Conservation (phyloP, 1,140 invertebrate genomes). For the Anoplophora glabripennis region DNA sequence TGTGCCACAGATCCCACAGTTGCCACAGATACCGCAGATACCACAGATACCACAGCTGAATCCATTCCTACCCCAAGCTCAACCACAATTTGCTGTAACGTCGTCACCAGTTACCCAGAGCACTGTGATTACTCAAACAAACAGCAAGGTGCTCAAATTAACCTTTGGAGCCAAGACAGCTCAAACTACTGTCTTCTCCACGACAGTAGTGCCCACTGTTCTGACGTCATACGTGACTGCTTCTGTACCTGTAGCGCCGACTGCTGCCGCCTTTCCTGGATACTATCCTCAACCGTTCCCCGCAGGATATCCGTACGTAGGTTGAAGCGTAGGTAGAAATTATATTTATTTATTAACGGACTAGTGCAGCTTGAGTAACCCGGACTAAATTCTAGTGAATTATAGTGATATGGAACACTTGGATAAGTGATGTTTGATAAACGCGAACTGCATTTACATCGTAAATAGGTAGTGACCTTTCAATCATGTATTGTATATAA, state of each 20-base stretch:
- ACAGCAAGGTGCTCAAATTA: slow-evolving; percentile 78
- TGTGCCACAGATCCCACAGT: slow-evolving; percentile 43
- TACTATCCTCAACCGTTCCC: slow-evolving; percentile 75
- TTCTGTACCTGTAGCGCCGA: slow-evolving; percentile 69
- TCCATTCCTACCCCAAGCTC: slow-evolving; percentile 50
- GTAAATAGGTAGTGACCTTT: not conserved
- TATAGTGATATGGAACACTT: not conserved
- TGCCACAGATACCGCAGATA: slow-evolving; percentile 52
- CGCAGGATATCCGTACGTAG: slow-evolving; percentile 66
- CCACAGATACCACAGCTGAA: slow-evolving; percentile 52
- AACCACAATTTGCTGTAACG: slow-evolving; percentile 72
- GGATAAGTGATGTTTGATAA: not conserved
- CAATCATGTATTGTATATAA: slow-evolving; percentile 11
- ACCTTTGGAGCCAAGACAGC: slow-evolving; percentile 87
- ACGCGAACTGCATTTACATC: not conserved
- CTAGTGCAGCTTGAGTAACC: not conserved
- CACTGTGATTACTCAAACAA: slow-evolving; percentile 74
- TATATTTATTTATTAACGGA: not conserved
- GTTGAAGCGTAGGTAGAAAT: slow-evolving; percentile 50
- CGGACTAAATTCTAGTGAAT: not conserved
- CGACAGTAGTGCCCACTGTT: slow-evolving; percentile 78
- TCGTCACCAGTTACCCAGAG: slow-evolving; percentile 79
- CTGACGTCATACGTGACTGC: slow-evolving; percentile 78
- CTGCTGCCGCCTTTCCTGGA: slow-evolving; percentile 65
- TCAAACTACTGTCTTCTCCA: slow-evolving; percentile 81